These are phyloP conservation scores for Gorsachius goisagi DNA, from an alignment of 2,113 vertebrate species.

Conservation along the genomic window DNA sequence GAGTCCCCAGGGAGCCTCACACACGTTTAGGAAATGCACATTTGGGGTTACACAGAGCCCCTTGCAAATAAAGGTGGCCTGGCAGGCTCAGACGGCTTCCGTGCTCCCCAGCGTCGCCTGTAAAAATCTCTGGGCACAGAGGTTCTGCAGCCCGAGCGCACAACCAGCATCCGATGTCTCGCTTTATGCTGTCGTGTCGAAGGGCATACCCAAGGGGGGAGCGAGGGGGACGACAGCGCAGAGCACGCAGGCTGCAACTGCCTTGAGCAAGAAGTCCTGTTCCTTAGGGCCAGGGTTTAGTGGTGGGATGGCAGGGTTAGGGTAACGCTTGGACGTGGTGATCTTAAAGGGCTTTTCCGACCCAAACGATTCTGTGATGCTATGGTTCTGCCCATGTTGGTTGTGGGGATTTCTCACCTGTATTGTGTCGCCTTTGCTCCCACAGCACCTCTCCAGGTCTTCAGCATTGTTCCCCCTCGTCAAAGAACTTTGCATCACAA, in stretches of 20 bases:
- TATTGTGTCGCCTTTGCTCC: not conserved
- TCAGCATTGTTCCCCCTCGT: not conserved
- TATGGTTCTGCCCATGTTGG: rapidly evolving
- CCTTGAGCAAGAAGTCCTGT: not conserved
- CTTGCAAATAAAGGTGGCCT: not conserved
- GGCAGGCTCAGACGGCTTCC: not conserved
- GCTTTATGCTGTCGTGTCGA: not conserved
- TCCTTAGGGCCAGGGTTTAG: not conserved
- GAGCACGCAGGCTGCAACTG: not conserved
- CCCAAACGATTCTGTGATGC: too few species aligned
- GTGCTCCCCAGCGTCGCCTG: not conserved
- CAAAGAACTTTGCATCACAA: not conserved
- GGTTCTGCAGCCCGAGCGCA: not conserved
- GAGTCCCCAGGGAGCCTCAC: rapidly evolving
- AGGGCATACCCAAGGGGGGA: not conserved
- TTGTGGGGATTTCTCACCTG: not conserved
- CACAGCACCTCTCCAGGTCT: not conserved
- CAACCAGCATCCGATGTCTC: rapidly evolving
- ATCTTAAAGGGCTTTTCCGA: too few species aligned
- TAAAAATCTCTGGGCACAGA: not conserved
- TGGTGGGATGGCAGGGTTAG: too few species aligned
- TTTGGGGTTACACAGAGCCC: not conserved
- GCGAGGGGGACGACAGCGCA: not conserved
- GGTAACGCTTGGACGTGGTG: too few species aligned
- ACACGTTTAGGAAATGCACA: rapidly evolving